Base-by-base conservation (phyloP, 2,797 vertebrate species). In the Oreortyx pictus region DNA sequence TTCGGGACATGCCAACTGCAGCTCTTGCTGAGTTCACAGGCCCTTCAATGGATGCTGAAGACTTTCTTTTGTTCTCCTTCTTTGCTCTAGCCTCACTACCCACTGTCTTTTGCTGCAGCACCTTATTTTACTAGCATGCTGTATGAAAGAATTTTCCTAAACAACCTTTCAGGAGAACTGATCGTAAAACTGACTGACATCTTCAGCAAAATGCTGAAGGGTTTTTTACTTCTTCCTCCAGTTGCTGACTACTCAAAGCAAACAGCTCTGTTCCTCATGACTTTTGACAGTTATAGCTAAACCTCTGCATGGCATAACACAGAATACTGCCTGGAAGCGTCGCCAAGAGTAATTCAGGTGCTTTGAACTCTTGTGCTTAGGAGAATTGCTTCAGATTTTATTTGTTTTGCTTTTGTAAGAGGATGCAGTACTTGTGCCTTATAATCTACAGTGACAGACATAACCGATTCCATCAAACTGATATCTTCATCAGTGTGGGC, bases 1-100 rank as follows among this genome's bases (percentile, higher is more conserved):
- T n/a, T 25, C 57, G 29, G 0, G 4, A 13, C 29, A 20, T 35
- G 39, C 39, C 75, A 50, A 17, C 27, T 7, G 8, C 0, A 7
- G 57, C 1, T 62, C 61, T 9, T 27, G 18, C 39, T 33, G 65
- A 50, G 23, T 18, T 80, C 56, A 67, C 31, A 74, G 61, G 39
- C 17, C 52, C 12, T 37, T 14, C 39, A 31, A 8, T 2, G 0
- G 0, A 5, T 49, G 17, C 1, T 76, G 49, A 2, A 81, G 56
- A 39, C 54, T 46, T 54, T 25, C 50, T 57, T 74, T 43, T 23
- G 14, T 65, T 39, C 6, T 43, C 27, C 15, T n/a, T 75, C 50
- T 85, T 64, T 33, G 13, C 47, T 65, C 68, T 76, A 90, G 70
- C 10, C 3, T 5, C n/a, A 41, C 29, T 46, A 72, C 4, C 9